Conservation (phyloP, 2,113 vertebrate species). For the Heterocephalus glaber region DNA sequence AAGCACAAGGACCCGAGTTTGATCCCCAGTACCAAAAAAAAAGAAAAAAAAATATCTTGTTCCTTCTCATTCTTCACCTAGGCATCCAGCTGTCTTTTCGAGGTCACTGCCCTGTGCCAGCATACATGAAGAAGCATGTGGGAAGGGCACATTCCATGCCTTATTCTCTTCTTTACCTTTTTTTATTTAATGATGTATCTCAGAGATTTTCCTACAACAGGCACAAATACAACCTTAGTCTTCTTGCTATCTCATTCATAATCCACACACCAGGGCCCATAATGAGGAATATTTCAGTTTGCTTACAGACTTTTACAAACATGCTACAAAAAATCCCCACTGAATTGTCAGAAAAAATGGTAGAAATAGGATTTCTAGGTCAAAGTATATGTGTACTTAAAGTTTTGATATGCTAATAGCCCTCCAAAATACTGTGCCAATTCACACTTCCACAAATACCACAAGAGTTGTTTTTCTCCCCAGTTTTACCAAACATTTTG, state of each 20-base stretch:
- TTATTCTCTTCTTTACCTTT: not conserved
- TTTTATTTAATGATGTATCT: not conserved
- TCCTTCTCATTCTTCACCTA: not conserved
- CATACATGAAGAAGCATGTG: fast-evolving
- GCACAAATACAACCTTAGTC: not conserved
- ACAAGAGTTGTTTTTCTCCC: not conserved
- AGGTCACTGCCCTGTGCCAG: not conserved
- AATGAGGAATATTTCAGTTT: not conserved
- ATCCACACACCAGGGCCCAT: not conserved
- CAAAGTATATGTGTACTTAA: not conserved
- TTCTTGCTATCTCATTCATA: not conserved
- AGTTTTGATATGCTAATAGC: not conserved
- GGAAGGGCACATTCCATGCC: fast-evolving
- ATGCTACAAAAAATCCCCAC: not conserved
- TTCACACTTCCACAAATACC: not conserved
- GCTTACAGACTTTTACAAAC: not conserved
- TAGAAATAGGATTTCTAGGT: constrained; percentile 19
- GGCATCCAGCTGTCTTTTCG: not conserved
- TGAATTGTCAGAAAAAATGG: not conserved
- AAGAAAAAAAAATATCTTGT: not conserved
- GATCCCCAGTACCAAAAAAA: too few species aligned
- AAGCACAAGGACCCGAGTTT: too few species aligned
- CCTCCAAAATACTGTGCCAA: not conserved
- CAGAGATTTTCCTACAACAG: not conserved
- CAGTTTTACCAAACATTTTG: not conserved